Evolutionary conservation across 2,888 invertebrate species (phyloP).

Genomic region (Drosophila algonquin): DNA sequence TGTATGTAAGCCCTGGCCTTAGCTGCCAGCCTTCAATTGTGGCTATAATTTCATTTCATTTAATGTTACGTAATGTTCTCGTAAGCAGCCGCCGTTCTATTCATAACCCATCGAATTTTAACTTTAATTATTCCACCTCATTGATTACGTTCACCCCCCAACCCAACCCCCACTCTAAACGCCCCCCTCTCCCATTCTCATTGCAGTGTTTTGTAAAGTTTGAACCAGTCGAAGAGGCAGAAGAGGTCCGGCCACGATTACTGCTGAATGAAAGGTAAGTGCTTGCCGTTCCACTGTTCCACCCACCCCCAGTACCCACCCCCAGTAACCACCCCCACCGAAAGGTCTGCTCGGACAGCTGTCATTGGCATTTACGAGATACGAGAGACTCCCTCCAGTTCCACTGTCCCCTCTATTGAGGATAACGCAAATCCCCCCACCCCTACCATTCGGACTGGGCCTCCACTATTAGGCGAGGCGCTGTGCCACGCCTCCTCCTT

Average conservation of each 20-base stretch:
- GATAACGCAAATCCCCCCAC: background rate
- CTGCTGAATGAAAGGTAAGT: slow-evolving; percentile 31
- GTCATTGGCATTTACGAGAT: slow-evolving; percentile 28
- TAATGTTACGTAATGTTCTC: background rate
- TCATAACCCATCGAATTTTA: slow-evolving; percentile 7
- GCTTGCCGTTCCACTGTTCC: background rate
- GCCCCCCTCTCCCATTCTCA: background rate
- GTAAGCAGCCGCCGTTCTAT: background rate
- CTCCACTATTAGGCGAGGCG: background rate
- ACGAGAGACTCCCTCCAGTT: no score
- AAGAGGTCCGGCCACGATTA: background rate
- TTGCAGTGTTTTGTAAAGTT: slow-evolving; percentile 37
- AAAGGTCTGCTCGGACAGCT: slow-evolving; percentile 16
- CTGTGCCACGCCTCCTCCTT: background rate
- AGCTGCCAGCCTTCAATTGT: no score
- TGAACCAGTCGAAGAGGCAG: background rate
- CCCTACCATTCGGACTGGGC: no score
- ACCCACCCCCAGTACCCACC: no score
- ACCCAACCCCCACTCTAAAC: no score
- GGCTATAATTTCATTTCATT: background rate
- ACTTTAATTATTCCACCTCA: slow-evolving; percentile 23
- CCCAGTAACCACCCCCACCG: background rate
- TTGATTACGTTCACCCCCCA: background rate
- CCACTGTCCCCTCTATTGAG: no score
- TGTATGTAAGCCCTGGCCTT: no score